Conservation (phyloP, 1,140 invertebrate genomes). For the Drosophila pandora region DNA sequence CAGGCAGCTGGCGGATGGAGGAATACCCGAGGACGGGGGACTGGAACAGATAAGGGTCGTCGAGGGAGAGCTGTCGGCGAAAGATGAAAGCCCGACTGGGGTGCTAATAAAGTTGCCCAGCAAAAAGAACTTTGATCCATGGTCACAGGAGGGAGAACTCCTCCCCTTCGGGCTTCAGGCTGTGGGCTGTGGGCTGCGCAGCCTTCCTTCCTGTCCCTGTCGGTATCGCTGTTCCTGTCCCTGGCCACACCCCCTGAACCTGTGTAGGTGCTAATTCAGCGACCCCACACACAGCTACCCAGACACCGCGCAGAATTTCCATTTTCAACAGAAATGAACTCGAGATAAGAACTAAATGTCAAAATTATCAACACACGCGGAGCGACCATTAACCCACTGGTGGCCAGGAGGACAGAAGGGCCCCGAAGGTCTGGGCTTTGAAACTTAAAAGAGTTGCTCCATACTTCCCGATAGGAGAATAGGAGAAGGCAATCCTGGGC, state of each 20-base stretch:
- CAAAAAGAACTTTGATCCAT: conserved; percentile 17
- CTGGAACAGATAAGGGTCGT: not conserved
- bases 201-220: not conserved
- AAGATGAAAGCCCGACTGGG: conserved; percentile 59
- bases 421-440: not conserved
- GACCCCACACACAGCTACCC: conserved; percentile 35
- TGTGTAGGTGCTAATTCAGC: conserved; percentile 74
- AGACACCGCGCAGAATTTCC: conserved; percentile 35
- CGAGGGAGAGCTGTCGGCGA: conserved; percentile 19
- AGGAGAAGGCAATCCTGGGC: no score
- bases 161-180: not conserved
- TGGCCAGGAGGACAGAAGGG: not conserved
- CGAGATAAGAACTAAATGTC: conserved; percentile 75
- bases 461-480: no score
- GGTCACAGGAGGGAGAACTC: not conserved
- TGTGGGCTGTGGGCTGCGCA: not conserved
- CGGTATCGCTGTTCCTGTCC: not conserved
- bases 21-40: conserved; percentile 2
- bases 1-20: not conserved
- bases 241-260: not conserved
- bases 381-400: conserved; percentile 51
- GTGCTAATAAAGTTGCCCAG: conserved; percentile 73
- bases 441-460: no score
- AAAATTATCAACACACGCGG: conserved; percentile 72
- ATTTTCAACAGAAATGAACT: conserved; percentile 74